Base-by-base conservation (phyloP, 2,888 invertebrate genomes). In the Lithophane leautieri region DNA sequence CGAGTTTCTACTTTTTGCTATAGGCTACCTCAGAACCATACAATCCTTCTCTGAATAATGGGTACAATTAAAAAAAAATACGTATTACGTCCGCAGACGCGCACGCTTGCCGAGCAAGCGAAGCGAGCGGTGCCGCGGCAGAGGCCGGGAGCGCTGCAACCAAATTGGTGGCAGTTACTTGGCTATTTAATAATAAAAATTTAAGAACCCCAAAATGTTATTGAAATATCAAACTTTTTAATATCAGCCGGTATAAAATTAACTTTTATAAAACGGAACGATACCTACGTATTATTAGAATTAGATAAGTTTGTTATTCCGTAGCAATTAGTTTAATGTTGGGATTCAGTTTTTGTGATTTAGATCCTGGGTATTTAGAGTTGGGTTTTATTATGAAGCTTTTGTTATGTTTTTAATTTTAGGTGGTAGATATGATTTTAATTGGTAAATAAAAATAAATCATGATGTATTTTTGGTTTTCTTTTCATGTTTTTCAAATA, bases 361-460 rank as follows among this genome's bases (percentile, higher is more conserved):
- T 52, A 72, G 28, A 61, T 25, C 47, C 44, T 69, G 62, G 60
- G 16, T 34, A 62, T 56, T 68, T 82, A 82, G 60, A 63, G 34
- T 67, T 60, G 70, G 69, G 70, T 65, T 76, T 78, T 73, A 12
- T 70, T 70, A 69, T 56, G 67, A 74, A 34, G 7, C 9, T 76
- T 70, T 81, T 78, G 73, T 81, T 78, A 74, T 68, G 58, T 78
- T 70, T 67, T 76, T 54, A 63, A 56, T 44, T 65, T 71, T 66
- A 74, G 74, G 42, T 69, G 68, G 47, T 72, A 60, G 63, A 11
- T 47, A 56, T 56, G 16, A 73, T 79, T 79, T 79, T 68, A 67
- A 60, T 60, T 22, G 9, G 16, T 56, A 63, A 82, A 79, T 58
- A 63, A 67, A 71, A 54, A 40, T 58, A 28, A 52, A 25, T 47